Evolutionary conservation across 2,113 vertebrate species (phyloP), one percentile per base, ranked within the genome.

Genomic region (Mixornis gularis): DNA sequence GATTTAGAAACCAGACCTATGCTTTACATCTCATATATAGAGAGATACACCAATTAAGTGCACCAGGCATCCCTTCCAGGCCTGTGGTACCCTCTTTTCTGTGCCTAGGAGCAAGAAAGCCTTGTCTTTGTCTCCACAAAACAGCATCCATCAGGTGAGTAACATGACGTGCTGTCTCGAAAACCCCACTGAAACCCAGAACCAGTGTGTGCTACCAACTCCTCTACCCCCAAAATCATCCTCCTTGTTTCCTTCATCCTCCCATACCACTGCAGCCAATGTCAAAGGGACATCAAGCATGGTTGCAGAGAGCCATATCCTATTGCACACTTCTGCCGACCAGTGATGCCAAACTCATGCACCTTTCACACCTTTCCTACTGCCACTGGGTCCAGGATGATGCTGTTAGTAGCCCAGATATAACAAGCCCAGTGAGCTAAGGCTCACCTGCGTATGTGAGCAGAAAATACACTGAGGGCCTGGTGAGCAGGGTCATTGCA

Each of bases 111-210:
- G 27, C 14, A 46, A 36, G 21, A 70, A 81, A 86, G 32, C 9
- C 30, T 44, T 36, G 25, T 38, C 25, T 59, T 80, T 70, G 6
- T 58, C 7, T 30, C 51, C 13, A 8, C n/a, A 69, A 59, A 91
- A 14, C n/a, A 80, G 16, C 30, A 52, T 38, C 13, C 17, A 24
- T 14, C 0, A 4, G 29, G 11, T 0, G 0, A 85, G 17, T 29
- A 14, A 60, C 1, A 1, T 32, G 19, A 87, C 14, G 9, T 38
- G 5, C 55, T 70, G 26, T 27, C 18, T 36, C n/a, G 70, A 62
- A 66, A 66, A 15, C 25, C 8, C 5, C 6, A 3, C 17, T 15
- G 38, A 65, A 78, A 53, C 43, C 21, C 2, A 2, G 21, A 80
- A 25, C 29, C 1, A 15, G 26, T 27, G 34, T 62, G 13, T 64